phyloP scores from a whole-genome alignment of 2,888 invertebrate species.

The Apocheima hispidaria region DNA sequence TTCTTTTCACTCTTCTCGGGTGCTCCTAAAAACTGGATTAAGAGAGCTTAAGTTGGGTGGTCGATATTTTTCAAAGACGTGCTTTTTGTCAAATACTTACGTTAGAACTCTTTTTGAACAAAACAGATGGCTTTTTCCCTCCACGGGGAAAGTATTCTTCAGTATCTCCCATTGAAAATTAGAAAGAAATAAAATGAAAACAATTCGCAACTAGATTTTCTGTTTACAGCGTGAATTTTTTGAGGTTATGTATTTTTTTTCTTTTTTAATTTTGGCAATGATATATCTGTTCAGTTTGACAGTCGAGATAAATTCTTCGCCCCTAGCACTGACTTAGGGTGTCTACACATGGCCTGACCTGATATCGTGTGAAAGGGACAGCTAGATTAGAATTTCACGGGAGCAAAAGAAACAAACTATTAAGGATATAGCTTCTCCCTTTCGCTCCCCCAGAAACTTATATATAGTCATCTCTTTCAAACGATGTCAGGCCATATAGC shows the following conservation, averaged over 20 bases:
- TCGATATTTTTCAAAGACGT: not conserved
- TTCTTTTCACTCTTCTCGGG: constrained; percentile 75
- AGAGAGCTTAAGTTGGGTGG: not conserved
- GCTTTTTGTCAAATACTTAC: constrained; percentile 54
- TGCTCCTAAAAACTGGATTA: constrained; percentile 71
- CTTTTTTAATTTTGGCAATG: not conserved
- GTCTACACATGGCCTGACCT: too few relatives aligned
- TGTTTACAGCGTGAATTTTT: constrained; percentile 54
- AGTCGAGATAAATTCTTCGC: too few relatives aligned
- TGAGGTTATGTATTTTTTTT: constrained; percentile 27
- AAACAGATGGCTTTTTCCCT: constrained; percentile 78
- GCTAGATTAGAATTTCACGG: too few relatives aligned
- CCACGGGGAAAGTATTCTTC: constrained; percentile 87
- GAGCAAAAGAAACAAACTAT: too few relatives aligned
- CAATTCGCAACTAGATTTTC: constrained; percentile 27
- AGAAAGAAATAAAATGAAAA: constrained; percentile 31
- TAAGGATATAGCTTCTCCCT: too few relatives aligned
- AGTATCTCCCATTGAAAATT: constrained; percentile 65
- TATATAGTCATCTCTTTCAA: too few relatives aligned
- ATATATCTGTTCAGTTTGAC: not conserved
- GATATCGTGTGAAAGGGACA: too few relatives aligned
- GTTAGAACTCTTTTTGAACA: constrained; percentile 77
- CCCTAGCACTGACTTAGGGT: too few relatives aligned
- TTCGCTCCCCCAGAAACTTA: too few relatives aligned
- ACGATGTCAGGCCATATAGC: too few relatives aligned